These are phyloP conservation scores for Corynorhinus townsendii DNA, from an alignment of 2,113 vertebrate species.

Conservation along the genomic window DNA sequence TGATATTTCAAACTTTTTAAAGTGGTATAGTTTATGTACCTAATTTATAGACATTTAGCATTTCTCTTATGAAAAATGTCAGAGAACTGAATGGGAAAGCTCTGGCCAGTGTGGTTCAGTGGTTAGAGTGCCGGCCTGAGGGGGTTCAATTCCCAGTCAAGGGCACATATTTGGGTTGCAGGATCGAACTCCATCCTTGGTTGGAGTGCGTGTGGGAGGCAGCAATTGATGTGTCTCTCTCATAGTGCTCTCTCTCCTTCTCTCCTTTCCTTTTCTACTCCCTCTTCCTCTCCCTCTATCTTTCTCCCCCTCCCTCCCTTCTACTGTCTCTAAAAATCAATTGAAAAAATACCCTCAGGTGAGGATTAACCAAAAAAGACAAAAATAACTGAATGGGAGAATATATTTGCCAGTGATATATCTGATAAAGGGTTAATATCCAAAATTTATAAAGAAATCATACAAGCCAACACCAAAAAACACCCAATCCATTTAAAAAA, in stretches of 20 bases:
- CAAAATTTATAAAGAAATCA: neutral
- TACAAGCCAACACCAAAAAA: neutral
- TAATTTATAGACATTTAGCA: neutral
- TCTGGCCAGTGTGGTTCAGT: neutral
- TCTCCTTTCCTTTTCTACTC: too few relatives aligned
- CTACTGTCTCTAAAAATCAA: neutral
- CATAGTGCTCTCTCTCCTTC: too few relatives aligned
- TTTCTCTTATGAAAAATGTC: neutral
- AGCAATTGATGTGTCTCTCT: too few relatives aligned
- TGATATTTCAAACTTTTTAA: neutral
- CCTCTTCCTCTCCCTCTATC: neutral
- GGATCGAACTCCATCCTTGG: too few relatives aligned
- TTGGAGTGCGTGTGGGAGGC: too few relatives aligned
- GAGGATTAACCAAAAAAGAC: neutral
- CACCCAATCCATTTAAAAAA: neutral
- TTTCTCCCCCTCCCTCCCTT: neutral
- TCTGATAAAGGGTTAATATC: neutral
- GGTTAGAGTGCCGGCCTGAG: neutral
- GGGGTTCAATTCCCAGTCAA: neutral
- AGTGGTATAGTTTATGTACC: neutral
- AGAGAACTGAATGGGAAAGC: neutral
- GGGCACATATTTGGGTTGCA: neutral
- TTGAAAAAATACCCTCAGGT: neutral
- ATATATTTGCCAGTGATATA: neutral
- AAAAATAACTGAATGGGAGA: too few relatives aligned